Conservation (phyloP, 2,113 vertebrate species). For the Sciurus niger region DNA sequence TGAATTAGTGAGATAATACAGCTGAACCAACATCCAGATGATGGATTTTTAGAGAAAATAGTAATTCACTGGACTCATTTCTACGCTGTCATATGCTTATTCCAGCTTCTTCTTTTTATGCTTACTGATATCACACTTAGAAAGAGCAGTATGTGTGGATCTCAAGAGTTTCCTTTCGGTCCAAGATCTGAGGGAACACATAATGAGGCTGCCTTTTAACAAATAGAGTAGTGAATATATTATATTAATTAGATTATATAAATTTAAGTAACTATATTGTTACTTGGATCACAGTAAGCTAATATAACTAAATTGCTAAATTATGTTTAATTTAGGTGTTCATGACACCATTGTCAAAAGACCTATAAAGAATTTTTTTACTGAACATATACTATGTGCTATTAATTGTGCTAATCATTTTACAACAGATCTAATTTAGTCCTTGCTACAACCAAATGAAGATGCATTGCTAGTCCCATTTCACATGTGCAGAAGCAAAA, state of each 20-base stretch:
- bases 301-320: neutral
- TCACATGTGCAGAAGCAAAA: neutral
- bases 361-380: neutral
- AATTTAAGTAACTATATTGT: neutral
- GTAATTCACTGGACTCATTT: slow-evolving; percentile 1
- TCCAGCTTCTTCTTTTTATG: neutral
- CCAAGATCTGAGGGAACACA: neutral
- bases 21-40: slow-evolving; percentile 47
- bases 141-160: neutral
- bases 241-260: neutral
- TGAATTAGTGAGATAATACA: slow-evolving; percentile 58
- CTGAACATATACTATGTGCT: neutral
- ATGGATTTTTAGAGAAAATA: slow-evolving; percentile 52
- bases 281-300: neutral
- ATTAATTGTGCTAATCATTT: neutral
- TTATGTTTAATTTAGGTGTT: neutral
- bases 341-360: neutral
- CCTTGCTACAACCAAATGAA: neutral
- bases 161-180: neutral
- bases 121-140: slow-evolving; percentile 60
- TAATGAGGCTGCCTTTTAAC: neutral
- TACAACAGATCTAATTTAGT: neutral
- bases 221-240: neutral
- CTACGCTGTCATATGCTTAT: slow-evolving; percentile 18
- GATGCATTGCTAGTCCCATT: neutral